These are phyloP conservation scores for Pteruthius melanotis DNA, from an alignment of 2,113 vertebrate genomes.

Conservation along the genomic window DNA sequence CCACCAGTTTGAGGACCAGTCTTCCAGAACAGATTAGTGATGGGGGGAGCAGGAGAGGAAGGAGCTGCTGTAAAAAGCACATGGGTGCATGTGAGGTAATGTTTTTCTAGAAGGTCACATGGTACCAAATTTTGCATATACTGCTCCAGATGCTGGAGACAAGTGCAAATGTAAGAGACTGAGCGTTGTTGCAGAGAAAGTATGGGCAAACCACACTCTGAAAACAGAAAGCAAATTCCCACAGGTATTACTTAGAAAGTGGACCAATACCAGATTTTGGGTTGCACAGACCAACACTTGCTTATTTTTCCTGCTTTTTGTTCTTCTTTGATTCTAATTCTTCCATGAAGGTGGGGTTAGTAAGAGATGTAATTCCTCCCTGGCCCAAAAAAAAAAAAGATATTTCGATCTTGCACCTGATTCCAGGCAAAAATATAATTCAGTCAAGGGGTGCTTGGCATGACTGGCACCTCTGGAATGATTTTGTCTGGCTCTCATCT, in stretches of 20 bases:
- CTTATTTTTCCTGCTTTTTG: neutral
- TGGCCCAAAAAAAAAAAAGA: neutral
- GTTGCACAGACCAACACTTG: neutral
- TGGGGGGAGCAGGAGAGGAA: neutral
- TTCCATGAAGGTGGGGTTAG: neutral
- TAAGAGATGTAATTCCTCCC: neutral
- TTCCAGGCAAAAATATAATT: neutral
- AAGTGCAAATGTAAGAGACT: neutral
- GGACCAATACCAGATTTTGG: neutral
- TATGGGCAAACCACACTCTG: neutral
- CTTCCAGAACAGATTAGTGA: neutral
- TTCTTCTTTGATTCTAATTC: neutral
- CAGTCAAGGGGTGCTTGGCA: rapidly evolving
- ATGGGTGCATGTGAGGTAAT: rapidly evolving
- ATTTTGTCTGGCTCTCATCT: neutral
- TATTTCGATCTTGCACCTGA: neutral
- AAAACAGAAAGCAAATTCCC: neutral
- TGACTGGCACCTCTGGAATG: neutral
- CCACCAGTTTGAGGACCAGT: neutral
- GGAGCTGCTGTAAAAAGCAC: neutral
- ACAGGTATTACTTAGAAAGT: neutral
- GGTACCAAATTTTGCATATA: neutral
- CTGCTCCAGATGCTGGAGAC: neutral
- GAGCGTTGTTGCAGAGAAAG: neutral
- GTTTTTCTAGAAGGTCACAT: neutral